Evolutionary conservation across 2,113 vertebrate species (phyloP).

Genomic region (Orientallactaga bullata): DNA sequence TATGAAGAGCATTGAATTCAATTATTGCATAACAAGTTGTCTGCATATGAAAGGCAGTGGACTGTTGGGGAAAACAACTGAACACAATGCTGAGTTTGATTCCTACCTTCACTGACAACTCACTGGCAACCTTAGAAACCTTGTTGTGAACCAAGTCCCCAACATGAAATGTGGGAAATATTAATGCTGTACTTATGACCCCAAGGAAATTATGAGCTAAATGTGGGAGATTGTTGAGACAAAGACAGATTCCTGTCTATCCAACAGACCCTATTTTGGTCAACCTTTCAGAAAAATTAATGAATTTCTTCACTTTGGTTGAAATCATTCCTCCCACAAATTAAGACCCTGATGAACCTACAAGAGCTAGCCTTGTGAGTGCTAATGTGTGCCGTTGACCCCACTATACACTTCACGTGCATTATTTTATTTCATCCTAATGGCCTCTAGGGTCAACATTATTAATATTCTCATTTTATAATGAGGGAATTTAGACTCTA

Average conservation of each 20-base stretch:
- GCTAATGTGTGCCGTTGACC: background rate
- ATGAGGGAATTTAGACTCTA: background rate
- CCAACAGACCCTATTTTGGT: background rate
- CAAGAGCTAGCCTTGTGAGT: background rate
- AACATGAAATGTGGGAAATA: slow-evolving; percentile 41
- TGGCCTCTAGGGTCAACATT: background rate
- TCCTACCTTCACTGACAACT: slow-evolving; percentile 22
- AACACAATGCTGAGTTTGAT: slow-evolving; percentile 66
- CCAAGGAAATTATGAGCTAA: slow-evolving; percentile 40
- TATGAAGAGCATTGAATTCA: slow-evolving; percentile 69
- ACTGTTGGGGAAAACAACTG: slow-evolving; percentile 41
- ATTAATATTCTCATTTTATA: background rate
- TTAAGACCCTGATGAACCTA: background rate
- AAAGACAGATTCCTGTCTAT: slow-evolving; percentile 5
- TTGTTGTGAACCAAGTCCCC: slow-evolving; percentile 17
- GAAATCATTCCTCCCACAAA: background rate
- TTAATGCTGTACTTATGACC: slow-evolving; percentile 40
- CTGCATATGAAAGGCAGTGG: slow-evolving; percentile 74
- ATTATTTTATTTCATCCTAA: slow-evolving; percentile 1
- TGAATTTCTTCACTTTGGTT: background rate
- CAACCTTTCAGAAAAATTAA: slow-evolving; percentile 2
- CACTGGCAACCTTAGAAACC: slow-evolving; percentile 16
- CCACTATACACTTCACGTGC: background rate
- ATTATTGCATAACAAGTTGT: slow-evolving; percentile 68
- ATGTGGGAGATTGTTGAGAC: slow-evolving; percentile 11